Evolutionary conservation across 1,140 invertebrate species (phyloP), one percentile per base, ranked within the genome.

Genomic region (Argopecten irradians): DNA sequence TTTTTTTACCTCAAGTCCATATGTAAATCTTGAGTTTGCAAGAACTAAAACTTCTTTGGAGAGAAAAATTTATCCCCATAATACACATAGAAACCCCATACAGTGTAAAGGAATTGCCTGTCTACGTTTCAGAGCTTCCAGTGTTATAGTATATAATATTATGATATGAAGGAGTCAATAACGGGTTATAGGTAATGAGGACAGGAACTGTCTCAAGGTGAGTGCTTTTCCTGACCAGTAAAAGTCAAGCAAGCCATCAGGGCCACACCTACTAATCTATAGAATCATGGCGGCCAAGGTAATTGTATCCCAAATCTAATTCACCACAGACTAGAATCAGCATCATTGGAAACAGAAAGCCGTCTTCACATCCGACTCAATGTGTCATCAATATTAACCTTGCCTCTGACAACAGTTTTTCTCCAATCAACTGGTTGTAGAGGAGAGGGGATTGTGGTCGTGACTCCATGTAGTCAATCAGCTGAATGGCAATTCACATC

Each of bases 321-420:
- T 71, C n/a, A 71, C n/a, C 55, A 5, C 5, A 5, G 28, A n/a
- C 55, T 71, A 71, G 55, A n/a, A 71, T 71, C 55, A 71, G 55
- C 55, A 28, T 71, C 55, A 71, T 71, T 28, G 55, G 55, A 71
- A n/a, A n/a, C 55, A 71, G 55, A 71, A 71, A 71, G 36, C 43
- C 22, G 43, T 22, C 43, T 46, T 46, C 43, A 46, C 43, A 11
- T 46, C 36, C 5, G 36, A 39, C 36, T 46, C 43, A 11, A 16
- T 46, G 43, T 46, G 22, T 28, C n/a, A 28, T 71, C 55, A 71
- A 3, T 71, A 71, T 71, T 5, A 71, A 71, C 22, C 55, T 71
- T n/a, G n/a, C n/a, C 55, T 71, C 55, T 3, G 22, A 71, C 43
- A 46, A 46, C 43, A 46, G 2, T 46, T 46, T 19, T 28, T 71